A percentile compares a stretch with the other conserved stretches of the same genome.
Conservation (phyloP, 2,888 invertebrate genomes). For the Sphaerophoria rueppellii region DNA sequence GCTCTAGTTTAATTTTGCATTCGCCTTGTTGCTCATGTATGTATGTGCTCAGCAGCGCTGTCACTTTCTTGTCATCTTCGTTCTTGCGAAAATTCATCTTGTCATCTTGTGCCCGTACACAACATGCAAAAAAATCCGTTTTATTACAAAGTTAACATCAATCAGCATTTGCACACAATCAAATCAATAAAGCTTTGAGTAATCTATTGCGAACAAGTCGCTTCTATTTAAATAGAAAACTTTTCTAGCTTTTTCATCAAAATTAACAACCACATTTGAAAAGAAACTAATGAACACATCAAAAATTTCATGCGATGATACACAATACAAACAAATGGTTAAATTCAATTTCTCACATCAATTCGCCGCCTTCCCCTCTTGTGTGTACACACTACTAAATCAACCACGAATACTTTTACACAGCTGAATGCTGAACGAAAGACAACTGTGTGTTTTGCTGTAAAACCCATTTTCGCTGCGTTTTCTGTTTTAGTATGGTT, state of each 20-base stretch:
- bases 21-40: not conserved
- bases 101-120: not conserved
- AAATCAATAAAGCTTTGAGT: not conserved
- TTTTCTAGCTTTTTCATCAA: conserved; percentile 32
- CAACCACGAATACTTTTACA: not conserved
- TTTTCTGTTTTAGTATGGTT: conserved; percentile 61
- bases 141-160: not conserved
- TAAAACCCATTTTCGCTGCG: conserved; percentile 42
- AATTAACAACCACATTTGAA: conserved; percentile 3
- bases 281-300: conserved; percentile 16
- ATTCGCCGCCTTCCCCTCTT: conserved; percentile 49
- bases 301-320: not conserved
- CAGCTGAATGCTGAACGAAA: not conserved
- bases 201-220: conserved; percentile 56
- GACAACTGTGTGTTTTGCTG: conserved; percentile 9
- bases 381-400: not conserved
- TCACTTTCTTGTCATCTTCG: not conserved
- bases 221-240: conserved; percentile 42
- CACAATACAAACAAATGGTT: conserved; percentile 1
- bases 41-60: not conserved
- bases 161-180: conserved; percentile 13
- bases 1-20: not conserved
- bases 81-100: not conserved
- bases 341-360: conserved; percentile 22
- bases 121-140: not conserved